Conservation (phyloP, 2,888 invertebrate species). For the Petrolisthes cinctipes region DNA sequence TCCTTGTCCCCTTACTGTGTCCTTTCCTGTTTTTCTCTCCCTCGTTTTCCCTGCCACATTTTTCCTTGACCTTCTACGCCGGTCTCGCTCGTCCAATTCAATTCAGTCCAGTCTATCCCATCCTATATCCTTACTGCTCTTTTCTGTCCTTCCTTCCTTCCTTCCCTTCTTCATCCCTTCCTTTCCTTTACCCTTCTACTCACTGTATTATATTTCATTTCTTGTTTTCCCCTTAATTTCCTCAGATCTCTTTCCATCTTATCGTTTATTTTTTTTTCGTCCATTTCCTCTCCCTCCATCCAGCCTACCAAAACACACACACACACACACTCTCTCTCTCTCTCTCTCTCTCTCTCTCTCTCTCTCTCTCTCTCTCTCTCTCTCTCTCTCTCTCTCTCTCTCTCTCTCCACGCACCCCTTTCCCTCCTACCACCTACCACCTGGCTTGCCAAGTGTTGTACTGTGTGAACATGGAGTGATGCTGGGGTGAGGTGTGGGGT, state of each 20-base stretch:
- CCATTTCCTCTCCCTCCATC: not conserved
- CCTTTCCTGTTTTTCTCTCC: not conserved
- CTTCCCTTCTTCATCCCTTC: not conserved
- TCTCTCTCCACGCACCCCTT: not conserved
- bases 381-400: conserved; percentile 10
- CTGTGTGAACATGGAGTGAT: too few relatives aligned
- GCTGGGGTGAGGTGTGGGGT: too few relatives aligned
- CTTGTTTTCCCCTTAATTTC: too few relatives aligned
- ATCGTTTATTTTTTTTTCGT: too few relatives aligned
- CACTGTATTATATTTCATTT: not conserved
- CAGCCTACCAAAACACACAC: not conserved
- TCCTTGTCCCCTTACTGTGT: not conserved
- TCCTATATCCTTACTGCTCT: not conserved
- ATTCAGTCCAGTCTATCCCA: not conserved
- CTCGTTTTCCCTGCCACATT: not conserved
- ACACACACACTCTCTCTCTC: not conserved
- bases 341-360: not conserved
- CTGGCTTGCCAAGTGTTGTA: too few relatives aligned
- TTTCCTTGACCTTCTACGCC: not conserved
- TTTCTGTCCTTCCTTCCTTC: not conserved
- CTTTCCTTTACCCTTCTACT: not conserved
- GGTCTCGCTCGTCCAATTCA: not conserved
- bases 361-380: conserved; percentile 9
- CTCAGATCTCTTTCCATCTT: too few relatives aligned
- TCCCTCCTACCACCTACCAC: not conserved